A percentile compares a stretch with the other conserved stretches of the same genome.
These are phyloP conservation scores for Salmo trutta DNA, from an alignment of 2,797 vertebrate species.

Conservation along the genomic window DNA sequence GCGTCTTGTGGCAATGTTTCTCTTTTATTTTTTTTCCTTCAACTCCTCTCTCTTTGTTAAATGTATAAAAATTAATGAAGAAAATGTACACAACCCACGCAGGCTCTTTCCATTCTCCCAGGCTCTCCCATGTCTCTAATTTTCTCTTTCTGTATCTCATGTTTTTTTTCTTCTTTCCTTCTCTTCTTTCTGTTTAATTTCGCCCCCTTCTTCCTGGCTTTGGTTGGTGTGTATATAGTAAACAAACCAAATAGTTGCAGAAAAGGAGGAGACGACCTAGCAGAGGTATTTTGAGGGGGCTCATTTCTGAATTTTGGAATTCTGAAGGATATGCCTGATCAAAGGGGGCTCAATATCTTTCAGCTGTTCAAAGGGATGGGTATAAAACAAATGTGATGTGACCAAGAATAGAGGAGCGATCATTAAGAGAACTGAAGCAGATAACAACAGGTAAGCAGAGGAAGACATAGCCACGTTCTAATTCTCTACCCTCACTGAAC, in stretches of 20 bases:
- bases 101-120: conserved; percentile 32
- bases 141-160: conserved; percentile 36
- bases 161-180: conserved; percentile 40
- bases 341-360: conserved; percentile 91
- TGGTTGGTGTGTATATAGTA: conserved; percentile 62
- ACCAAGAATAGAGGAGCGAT: conserved; percentile 93
- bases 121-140: conserved; percentile 46
- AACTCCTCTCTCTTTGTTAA: conserved; percentile 79
- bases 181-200: conserved; percentile 39
- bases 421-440: conserved; percentile 87
- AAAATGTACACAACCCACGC: conserved; percentile 78
- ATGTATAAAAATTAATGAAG: conserved; percentile 95
- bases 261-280: conserved; percentile 68
- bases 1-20: conserved; percentile 84
- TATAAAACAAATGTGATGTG: conserved; percentile 93
- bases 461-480: conserved; percentile 72
- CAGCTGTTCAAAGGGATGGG: conserved; percentile 95
- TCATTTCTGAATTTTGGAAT: conserved; percentile 89
- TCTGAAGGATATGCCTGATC: conserved; percentile 92
- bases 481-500: conserved; percentile 72
- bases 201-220: conserved; percentile 35
- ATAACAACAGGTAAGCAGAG: conserved; percentile 88
- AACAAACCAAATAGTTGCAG: conserved; percentile 79
- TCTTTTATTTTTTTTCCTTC: conserved; percentile 54
- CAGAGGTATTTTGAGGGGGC: conserved; percentile 53